These are phyloP conservation scores for Ophion costatus DNA, from an alignment of 2,888 invertebrate genomes.

Conservation along the genomic window DNA sequence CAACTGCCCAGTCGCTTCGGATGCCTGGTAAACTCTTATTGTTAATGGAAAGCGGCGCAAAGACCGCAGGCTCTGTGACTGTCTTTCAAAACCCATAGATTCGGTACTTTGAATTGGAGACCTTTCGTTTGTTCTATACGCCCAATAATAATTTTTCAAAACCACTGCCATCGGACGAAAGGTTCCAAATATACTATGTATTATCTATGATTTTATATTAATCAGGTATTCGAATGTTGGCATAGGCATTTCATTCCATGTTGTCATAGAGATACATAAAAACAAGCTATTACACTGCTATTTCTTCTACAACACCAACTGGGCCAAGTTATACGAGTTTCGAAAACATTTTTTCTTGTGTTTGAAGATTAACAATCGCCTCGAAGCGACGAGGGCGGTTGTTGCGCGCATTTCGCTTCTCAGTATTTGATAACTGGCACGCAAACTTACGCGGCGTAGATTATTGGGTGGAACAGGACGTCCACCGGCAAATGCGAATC, in stretches of 20 bases:
- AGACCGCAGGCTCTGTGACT: too few relatives aligned
- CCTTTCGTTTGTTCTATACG: too few relatives aligned
- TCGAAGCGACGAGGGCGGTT: slow-evolving; percentile 80
- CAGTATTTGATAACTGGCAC: slow-evolving; percentile 81
- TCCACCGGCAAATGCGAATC: slow-evolving; percentile 82
- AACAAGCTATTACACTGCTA: slow-evolving; percentile 17
- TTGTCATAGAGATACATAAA: slow-evolving; percentile 68
- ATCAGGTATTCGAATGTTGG: background rate
- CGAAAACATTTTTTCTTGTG: slow-evolving; percentile 76
- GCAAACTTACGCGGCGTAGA: slow-evolving; percentile 79
- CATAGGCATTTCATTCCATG: slow-evolving; percentile 49
- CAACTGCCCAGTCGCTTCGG: too few relatives aligned
- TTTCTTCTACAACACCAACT: slow-evolving; percentile 37
- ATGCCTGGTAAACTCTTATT: too few relatives aligned
- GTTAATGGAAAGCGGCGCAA: too few relatives aligned
- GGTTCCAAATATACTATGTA: too few relatives aligned
- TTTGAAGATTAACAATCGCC: slow-evolving; percentile 79
- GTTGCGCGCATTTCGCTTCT: slow-evolving; percentile 80
- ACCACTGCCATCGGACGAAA: too few relatives aligned
- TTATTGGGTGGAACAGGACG: slow-evolving; percentile 80
- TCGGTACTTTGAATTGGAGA: too few relatives aligned
- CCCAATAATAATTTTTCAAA: too few relatives aligned
- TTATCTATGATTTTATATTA: background rate
- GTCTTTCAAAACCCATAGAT: too few relatives aligned
- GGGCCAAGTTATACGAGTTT: slow-evolving; percentile 67